A percentile compares a stretch with the other conserved stretches of the same genome.
Evolutionary conservation across 1,140 invertebrate species (phyloP).

Genomic region (Lepidurus apus): DNA sequence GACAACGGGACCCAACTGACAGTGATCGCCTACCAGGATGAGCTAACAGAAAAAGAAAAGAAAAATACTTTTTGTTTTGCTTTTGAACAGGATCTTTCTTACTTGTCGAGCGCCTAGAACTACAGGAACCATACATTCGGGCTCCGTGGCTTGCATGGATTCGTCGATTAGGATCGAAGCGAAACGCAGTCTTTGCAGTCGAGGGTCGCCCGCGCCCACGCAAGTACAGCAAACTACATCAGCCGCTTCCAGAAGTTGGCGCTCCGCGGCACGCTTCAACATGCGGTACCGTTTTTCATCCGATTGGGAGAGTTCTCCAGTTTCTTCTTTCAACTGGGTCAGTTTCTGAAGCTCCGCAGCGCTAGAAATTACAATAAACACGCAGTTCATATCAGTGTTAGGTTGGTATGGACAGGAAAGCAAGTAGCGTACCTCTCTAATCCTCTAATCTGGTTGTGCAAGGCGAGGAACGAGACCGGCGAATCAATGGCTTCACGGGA

Average conservation of each 20-base stretch:
- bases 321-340: slow-evolving; percentile 95
- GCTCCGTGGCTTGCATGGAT: slow-evolving; percentile 84
- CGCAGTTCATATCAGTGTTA: background rate
- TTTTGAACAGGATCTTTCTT: slow-evolving; percentile 23
- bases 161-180: slow-evolving; percentile 98
- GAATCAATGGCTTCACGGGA: slow-evolving; percentile 97
- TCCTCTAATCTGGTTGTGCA: slow-evolving; percentile 96
- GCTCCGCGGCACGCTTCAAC: slow-evolving; percentile 85
- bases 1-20: slow-evolving; percentile 95
- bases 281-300: slow-evolving; percentile 93
- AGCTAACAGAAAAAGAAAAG: slow-evolving; percentile 53
- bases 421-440: slow-evolving; percentile 59
- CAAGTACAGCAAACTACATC: slow-evolving; percentile 99
- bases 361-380: slow-evolving; percentile 44
- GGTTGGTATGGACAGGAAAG: background rate
- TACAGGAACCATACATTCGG: slow-evolving; percentile 97
- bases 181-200: slow-evolving; percentile 86
- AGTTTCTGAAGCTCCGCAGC: slow-evolving; percentile 83
- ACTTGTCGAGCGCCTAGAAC: slow-evolving; percentile 88
- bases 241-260: slow-evolving; percentile 86
- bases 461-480: slow-evolving; percentile 89
- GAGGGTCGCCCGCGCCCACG: slow-evolving; percentile 93
- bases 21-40: slow-evolving; percentile 97
- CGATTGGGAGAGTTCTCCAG: slow-evolving; percentile 80
- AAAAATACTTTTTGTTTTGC: background rate